Evolutionary conservation across 2,113 vertebrate genomes (phyloP).

Genomic region (Solea senegalensis): DNA sequence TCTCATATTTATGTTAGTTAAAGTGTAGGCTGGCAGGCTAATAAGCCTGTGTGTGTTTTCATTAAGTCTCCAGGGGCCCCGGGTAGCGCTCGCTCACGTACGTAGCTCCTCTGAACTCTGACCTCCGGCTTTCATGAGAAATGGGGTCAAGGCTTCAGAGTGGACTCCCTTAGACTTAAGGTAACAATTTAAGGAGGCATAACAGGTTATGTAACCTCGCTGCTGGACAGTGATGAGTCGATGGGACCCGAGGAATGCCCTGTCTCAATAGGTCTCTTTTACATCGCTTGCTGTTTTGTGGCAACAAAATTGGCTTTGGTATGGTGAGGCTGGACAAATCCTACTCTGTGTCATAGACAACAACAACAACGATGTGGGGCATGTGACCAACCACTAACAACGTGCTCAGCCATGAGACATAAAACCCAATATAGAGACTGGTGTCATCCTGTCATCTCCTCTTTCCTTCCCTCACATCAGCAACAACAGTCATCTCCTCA

Average conservation of each 20-base stretch:
- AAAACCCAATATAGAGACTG: constrained; percentile 18
- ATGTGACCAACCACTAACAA: constrained; percentile 48
- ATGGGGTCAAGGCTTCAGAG: constrained; percentile 51
- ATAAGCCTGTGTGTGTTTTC: constrained; percentile 72
- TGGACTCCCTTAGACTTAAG: constrained; percentile 53
- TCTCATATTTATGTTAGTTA: constrained; percentile 72
- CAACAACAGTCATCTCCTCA: neutral
- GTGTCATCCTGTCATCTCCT: constrained; percentile 21
- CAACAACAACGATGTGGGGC: constrained; percentile 43
- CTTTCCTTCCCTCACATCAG: neutral
- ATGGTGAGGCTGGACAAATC: constrained; percentile 51
- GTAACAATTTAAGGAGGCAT: constrained; percentile 71
- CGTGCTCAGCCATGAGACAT: constrained; percentile 32
- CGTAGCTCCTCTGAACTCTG: constrained; percentile 59
- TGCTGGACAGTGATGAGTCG: constrained; percentile 51
- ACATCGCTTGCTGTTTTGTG: constrained; percentile 56
- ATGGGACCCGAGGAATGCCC: constrained; percentile 61
- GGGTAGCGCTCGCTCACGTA: constrained; percentile 47
- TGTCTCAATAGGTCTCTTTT: constrained; percentile 62
- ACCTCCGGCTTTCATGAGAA: constrained; percentile 60
- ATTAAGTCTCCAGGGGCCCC: constrained; percentile 57
- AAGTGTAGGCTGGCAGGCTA: constrained; percentile 63
- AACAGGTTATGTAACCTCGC: constrained; percentile 71
- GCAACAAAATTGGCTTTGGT: constrained; percentile 64
- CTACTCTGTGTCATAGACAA: constrained; percentile 49